Conservation (phyloP, 2,113 vertebrate genomes). For the Lycaon pictus region DNA sequence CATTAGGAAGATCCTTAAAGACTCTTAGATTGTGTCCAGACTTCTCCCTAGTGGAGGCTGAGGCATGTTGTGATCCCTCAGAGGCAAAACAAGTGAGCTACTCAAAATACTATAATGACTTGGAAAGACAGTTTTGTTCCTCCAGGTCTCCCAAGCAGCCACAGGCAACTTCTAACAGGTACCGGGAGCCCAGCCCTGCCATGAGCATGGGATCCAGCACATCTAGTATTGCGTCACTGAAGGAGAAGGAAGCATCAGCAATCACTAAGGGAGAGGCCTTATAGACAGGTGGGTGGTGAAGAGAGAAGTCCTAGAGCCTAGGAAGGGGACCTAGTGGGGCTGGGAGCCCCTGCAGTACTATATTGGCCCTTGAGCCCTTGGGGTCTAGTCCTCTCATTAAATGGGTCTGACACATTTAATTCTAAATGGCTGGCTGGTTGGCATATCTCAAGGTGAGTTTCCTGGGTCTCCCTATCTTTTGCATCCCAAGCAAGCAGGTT, state of each 20-base stretch:
- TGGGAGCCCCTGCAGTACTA: background rate
- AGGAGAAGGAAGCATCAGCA: background rate
- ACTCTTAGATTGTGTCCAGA: background rate
- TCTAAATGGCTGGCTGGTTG: background rate
- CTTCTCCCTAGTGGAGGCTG: background rate
- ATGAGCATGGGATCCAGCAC: background rate
- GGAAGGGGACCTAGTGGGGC: fast-evolving
- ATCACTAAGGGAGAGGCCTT: background rate
- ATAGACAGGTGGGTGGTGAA: background rate
- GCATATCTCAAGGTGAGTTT: background rate
- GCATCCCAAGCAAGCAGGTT: background rate
- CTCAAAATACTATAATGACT: background rate
- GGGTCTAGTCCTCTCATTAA: background rate
- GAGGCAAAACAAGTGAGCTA: background rate
- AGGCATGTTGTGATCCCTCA: background rate
- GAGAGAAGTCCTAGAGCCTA: background rate
- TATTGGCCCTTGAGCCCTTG: background rate
- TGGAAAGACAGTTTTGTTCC: background rate
- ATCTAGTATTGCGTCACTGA: fast-evolving
- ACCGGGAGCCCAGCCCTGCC: background rate
- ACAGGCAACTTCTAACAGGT: background rate
- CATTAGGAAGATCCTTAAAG: background rate
- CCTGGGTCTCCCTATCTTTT: background rate
- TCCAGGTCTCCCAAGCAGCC: background rate
- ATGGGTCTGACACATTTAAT: background rate